Evolutionary conservation across 2,113 vertebrate genomes (phyloP).

Genomic region (Rhea americana): DNA sequence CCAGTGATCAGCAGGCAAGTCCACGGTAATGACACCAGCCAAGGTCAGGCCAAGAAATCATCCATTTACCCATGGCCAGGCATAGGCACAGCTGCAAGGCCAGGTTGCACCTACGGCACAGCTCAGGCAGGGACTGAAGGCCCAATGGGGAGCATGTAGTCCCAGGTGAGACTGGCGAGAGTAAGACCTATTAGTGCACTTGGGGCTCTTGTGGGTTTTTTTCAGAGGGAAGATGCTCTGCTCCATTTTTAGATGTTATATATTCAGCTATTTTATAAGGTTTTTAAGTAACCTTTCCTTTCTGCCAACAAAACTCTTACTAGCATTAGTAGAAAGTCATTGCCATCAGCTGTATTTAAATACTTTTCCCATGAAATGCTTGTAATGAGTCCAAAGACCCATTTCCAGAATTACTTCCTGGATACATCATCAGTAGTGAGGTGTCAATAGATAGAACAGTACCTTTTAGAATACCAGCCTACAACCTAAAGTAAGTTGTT

Average conservation of each 20-base stretch:
- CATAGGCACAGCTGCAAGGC: too few relatives aligned
- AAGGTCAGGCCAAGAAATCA: too few relatives aligned
- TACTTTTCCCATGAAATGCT: not conserved
- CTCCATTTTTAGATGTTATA: too few relatives aligned
- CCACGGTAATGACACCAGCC: not conserved
- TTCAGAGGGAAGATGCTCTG: too few relatives aligned
- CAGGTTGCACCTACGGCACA: too few relatives aligned
- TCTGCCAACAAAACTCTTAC: not conserved
- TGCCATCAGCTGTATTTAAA: not conserved
- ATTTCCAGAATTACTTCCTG: not conserved
- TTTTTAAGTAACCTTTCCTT: not conserved
- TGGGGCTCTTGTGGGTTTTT: too few relatives aligned
- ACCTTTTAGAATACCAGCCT: conserved; percentile 10
- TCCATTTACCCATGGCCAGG: too few relatives aligned
- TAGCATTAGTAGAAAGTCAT: not conserved
- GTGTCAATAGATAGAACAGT: not conserved
- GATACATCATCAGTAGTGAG: rapidly evolving
- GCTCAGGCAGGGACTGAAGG: too few relatives aligned
- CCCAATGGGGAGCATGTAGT: too few relatives aligned
- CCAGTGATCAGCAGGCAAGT: not conserved
- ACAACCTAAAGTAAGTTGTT: not conserved
- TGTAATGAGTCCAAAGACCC: not conserved
- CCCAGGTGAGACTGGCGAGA: too few relatives aligned
- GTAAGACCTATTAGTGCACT: too few relatives aligned
- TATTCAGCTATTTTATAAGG: not conserved